Evolutionary conservation across 1,140 invertebrate species (phyloP).

Genomic region (Rhagoletis pomonella): DNA sequence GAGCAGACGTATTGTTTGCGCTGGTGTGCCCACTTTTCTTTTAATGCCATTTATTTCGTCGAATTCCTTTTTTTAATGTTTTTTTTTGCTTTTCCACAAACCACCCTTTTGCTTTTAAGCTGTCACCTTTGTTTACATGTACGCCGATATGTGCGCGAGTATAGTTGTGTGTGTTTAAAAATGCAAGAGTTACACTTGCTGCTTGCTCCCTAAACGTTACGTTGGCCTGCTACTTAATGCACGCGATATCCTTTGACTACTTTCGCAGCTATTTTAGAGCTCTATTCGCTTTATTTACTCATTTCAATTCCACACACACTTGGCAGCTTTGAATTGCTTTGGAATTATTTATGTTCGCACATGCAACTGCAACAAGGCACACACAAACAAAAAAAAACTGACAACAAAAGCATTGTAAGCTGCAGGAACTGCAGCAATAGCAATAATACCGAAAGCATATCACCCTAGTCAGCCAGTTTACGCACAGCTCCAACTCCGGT

Average conservation of each 20-base stretch:
- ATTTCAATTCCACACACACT: constrained; percentile 33
- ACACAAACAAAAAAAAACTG: background rate
- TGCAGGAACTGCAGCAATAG: background rate
- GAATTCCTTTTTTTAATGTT: background rate
- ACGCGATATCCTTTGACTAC: background rate
- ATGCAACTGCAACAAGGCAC: background rate
- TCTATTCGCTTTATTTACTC: constrained; percentile 14
- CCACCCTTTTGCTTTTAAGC: background rate
- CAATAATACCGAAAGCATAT: background rate
- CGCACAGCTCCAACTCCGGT: background rate
- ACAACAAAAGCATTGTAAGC: background rate
- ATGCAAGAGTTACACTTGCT: too few relatives aligned
- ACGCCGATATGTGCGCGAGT: too few relatives aligned
- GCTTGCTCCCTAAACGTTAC: background rate
- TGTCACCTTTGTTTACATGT: constrained; percentile 34
- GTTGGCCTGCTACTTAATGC: background rate
- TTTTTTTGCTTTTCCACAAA: background rate
- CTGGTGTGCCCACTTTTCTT: background rate
- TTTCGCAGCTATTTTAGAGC: constrained; percentile 11
- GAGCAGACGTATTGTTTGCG: background rate
- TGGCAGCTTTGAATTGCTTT: constrained; percentile 37
- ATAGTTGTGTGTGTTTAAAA: too few relatives aligned
- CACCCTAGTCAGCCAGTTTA: background rate
- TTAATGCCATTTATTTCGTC: background rate
- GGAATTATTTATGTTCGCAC: constrained; percentile 3